Conservation (phyloP, 2,888 invertebrate species). For the Phyllotreta striolata region DNA sequence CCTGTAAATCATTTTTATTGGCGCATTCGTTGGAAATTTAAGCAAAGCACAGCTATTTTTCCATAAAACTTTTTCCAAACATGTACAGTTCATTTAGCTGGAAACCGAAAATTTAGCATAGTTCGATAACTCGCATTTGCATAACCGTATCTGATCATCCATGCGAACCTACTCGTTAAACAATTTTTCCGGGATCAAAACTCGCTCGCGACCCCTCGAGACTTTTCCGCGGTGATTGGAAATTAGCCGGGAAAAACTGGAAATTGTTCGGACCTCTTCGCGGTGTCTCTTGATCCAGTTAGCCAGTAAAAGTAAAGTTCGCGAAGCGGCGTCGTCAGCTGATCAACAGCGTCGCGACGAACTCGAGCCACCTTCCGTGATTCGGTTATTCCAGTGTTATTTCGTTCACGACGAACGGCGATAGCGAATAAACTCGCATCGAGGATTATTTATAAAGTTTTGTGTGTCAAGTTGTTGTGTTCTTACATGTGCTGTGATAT, state of each 20-base stretch:
- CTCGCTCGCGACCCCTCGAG: background rate
- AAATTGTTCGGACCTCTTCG: too few relatives aligned
- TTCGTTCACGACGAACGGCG: slow-evolving; percentile 30
- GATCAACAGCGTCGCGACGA: slow-evolving; percentile 37
- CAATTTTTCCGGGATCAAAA: too few relatives aligned
- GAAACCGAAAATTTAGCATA: too few relatives aligned
- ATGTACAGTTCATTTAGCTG: background rate
- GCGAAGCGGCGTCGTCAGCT: slow-evolving; percentile 18
- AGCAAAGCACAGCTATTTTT: too few relatives aligned
- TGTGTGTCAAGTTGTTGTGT: slow-evolving; percentile 29
- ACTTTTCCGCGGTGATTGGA: too few relatives aligned
- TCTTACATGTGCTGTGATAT: slow-evolving; percentile 30
- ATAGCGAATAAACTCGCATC: slow-evolving; percentile 1
- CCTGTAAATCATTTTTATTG: slow-evolving; percentile 1
- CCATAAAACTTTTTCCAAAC: background rate
- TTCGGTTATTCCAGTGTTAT: slow-evolving; percentile 40
- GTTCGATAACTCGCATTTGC: too few relatives aligned
- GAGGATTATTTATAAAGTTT: slow-evolving; percentile 30
- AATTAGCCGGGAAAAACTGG: too few relatives aligned
- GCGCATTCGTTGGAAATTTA: background rate
- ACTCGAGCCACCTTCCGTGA: slow-evolving; percentile 23
- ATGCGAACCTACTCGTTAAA: too few relatives aligned
- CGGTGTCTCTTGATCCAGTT: too few relatives aligned
- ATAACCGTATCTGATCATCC: too few relatives aligned
- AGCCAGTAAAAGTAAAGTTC: slow-evolving; percentile 3